Percentiles rank a stretch among this genome's conserved stretches.
Conservation (phyloP, 2,113 vertebrate genomes). For the Scomber colias region DNA sequence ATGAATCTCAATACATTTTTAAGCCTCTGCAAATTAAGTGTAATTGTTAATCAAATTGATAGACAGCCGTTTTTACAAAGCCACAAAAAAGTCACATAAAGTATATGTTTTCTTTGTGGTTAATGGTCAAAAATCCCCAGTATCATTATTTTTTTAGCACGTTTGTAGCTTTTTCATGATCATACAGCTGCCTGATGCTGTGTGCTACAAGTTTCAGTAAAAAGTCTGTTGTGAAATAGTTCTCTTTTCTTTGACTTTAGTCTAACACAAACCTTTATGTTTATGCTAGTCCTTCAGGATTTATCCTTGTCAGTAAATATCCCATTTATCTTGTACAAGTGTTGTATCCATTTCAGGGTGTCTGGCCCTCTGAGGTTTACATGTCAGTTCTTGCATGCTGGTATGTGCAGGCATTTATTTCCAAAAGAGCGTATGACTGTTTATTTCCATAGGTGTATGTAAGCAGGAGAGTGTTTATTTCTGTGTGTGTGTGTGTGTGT, state of each 20-base stretch:
- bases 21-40: neutral
- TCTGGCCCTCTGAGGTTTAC: conserved; percentile 39
- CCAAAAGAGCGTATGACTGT: conserved; percentile 38
- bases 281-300: neutral
- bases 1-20: neutral
- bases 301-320: conserved; percentile 31
- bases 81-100: too few relatives aligned
- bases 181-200: too few relatives aligned
- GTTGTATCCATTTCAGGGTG: conserved; percentile 55
- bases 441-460: conserved; percentile 61
- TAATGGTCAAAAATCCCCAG: too few relatives aligned
- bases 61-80: too few relatives aligned
- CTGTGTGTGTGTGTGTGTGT: conserved; percentile 32
- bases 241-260: neutral
- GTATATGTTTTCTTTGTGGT: too few relatives aligned
- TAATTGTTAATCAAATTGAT: neutral
- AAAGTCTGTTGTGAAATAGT: neutral
- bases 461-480: conserved; percentile 31
- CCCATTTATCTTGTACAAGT: conserved; percentile 29
- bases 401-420: conserved; percentile 35
- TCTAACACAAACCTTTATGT: neutral
- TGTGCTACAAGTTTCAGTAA: neutral
- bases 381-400: conserved; percentile 54
- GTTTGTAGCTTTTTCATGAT: neutral
- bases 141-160: too few relatives aligned